A percentile compares a stretch with the other conserved stretches of the same genome.
Evolutionary conservation across 2,113 vertebrate genomes (phyloP).

Genomic region (Euleptes europaea): DNA sequence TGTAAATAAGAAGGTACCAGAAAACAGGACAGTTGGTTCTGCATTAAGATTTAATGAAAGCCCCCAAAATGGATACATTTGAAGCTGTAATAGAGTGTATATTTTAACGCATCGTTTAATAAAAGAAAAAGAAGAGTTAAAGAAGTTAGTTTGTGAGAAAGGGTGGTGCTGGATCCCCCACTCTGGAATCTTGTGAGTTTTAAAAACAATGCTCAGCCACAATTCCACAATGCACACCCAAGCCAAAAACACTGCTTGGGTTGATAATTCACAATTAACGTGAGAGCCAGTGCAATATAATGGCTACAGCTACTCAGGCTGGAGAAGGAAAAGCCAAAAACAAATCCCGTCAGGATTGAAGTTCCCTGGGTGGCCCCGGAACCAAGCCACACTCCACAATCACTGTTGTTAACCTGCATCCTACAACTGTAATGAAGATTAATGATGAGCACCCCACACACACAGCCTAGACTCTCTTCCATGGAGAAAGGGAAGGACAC

Average conservation of each 20-base stretch:
- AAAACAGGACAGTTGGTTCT: not conserved
- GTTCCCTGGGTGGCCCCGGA: not conserved
- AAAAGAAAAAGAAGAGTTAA: not conserved
- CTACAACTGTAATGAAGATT: not conserved
- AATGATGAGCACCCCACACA: not conserved
- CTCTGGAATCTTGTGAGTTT: not conserved
- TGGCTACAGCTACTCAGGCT: not conserved
- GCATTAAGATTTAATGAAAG: not conserved
- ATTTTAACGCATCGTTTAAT: not conserved
- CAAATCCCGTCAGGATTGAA: not conserved
- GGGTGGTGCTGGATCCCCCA: not conserved
- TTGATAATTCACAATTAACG: not conserved
- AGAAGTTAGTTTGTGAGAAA: not conserved
- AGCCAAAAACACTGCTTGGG: not conserved
- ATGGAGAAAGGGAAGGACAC: not conserved
- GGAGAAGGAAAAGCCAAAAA: not conserved
- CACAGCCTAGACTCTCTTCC: not conserved
- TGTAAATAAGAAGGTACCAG: not conserved
- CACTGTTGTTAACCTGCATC: not conserved
- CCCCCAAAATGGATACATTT: not conserved
- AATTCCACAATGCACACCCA: not conserved
- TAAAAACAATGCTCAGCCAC: not conserved
- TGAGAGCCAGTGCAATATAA: too few relatives aligned
- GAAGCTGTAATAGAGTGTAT: not conserved
- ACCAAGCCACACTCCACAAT: not conserved